A percentile compares a stretch with the other conserved stretches of the same genome.
Evolutionary conservation across 2,888 invertebrate species (phyloP).

Genomic region (Embidobia sp.): DNA sequence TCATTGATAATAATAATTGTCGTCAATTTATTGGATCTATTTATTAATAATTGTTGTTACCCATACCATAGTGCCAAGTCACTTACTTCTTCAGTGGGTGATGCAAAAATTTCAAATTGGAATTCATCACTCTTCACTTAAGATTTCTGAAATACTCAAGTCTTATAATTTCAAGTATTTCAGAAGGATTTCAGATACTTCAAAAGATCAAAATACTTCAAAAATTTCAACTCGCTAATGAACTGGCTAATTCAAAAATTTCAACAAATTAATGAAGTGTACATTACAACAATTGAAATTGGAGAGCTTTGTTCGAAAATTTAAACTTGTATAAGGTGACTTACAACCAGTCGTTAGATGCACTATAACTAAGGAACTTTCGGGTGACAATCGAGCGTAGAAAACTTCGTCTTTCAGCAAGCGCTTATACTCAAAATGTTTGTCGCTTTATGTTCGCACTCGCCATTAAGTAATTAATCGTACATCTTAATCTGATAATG

Average conservation of each 20-base stretch:
- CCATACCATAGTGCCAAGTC: too few relatives aligned
- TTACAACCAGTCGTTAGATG: conserved; percentile 49
- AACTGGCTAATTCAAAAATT: too few relatives aligned
- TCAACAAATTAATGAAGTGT: conserved; percentile 39
- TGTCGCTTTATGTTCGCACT: conserved; percentile 42
- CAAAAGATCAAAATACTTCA: too few relatives aligned
- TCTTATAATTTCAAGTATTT: too few relatives aligned
- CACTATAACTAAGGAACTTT: conserved; percentile 43
- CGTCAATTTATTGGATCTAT: too few relatives aligned
- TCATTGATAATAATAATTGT: too few relatives aligned
- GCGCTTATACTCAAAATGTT: conserved; percentile 42
- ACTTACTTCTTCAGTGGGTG: too few relatives aligned
- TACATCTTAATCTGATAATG: conserved; percentile 45
- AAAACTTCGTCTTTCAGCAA: conserved; percentile 53
- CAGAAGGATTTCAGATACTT: neutral
- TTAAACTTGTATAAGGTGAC: conserved; percentile 48
- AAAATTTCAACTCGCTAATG: conserved; percentile 11
- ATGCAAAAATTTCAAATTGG: too few relatives aligned
- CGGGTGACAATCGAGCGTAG: conserved; percentile 45
- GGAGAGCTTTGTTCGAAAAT: conserved; percentile 48
- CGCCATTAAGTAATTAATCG: conserved; percentile 60
- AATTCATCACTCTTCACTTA: too few relatives aligned
- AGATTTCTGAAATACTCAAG: too few relatives aligned
- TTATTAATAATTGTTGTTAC: too few relatives aligned
- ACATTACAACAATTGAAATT: conserved; percentile 59